Conservation (phyloP, 2,888 invertebrate species). For the Nomada fabriciana region DNA sequence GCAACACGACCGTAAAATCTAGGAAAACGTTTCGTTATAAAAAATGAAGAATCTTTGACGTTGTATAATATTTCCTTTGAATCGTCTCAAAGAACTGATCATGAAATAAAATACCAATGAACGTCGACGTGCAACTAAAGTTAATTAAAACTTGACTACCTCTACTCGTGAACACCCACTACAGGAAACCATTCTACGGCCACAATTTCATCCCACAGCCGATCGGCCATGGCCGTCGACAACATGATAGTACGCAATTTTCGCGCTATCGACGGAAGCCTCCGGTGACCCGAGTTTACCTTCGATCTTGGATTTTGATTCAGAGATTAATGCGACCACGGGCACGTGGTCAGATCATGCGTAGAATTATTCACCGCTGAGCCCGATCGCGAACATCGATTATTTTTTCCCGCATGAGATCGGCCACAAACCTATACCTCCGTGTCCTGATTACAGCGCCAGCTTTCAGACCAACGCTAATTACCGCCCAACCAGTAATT, state of each 20-base stretch:
- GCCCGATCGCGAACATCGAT: conserved; percentile 26
- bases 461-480: conserved; percentile 58
- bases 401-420: conserved; percentile 45
- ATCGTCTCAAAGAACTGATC: too few species aligned
- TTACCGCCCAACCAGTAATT: conserved; percentile 65
- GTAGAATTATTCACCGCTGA: conserved; percentile 25
- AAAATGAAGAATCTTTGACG: too few species aligned
- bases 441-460: conserved; percentile 58
- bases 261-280: neutral
- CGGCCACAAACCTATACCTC: conserved; percentile 29
- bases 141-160: neutral
- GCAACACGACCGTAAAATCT: too few species aligned
- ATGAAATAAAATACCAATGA: too few species aligned
- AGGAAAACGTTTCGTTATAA: too few species aligned
- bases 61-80: too few species aligned
- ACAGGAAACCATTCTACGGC: neutral
- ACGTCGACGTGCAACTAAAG: neutral
- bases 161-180: neutral
- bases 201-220: neutral
- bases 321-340: conserved; percentile 16
- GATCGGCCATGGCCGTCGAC: neutral
- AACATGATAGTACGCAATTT: neutral
- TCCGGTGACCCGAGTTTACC: conserved; percentile 4
- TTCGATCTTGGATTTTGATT: conserved; percentile 28
- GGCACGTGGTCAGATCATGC: neutral